Base-by-base conservation (phyloP, 92 coral and sea anemone species). In the Palythoa grandiflora region DNA sequence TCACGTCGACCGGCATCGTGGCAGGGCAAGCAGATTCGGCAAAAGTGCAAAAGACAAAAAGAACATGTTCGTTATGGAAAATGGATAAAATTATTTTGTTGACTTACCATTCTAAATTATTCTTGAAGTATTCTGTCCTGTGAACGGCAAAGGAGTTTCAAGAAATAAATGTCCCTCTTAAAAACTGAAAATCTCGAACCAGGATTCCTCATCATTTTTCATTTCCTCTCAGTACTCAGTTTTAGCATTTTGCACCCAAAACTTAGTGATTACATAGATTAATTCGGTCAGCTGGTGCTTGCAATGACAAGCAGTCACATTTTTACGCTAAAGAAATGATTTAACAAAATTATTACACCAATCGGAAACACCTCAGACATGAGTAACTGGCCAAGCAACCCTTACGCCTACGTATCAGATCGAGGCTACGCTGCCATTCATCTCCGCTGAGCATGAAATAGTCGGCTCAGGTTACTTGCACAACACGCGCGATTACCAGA, bases 171-270 rank as follows among this genome's bases (percentile, higher is more conserved):
- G 74, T 81, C 63, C 75, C 75, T 81, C 73, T 81, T 81, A 9
- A 39, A 51, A 16, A n/a, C 17, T 61, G 63, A 16, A 61, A 81
- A 66, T 66, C 75, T 68, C 2, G 38, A 57, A 28, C 66, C 83
- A 65, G 75, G 86, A 66, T 66, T 81, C 86, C 75, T 65, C 86
- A 44, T 44, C 50, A 81, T 81, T 66, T 80, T 81, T 21, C 61
- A 68, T 16, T 81, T 66, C 61, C 61, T 20, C 57, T 47, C 6
- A 81, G 39, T 39, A 61, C 47, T 47, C 75, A 66, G 38, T 48
- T 36, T 52, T 19, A 20, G 57, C 74, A 35, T 60, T 44, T 80
- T 73, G 16, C 40, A 80, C 55, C 85, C 21, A 14, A 50, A 28
- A 81, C 14, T 14, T 12, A 13, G 51, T 9, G 38, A 81, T 63